Evolutionary conservation across 2,797 vertebrate genomes (phyloP).

Genomic region (Rhodeus uyekii): DNA sequence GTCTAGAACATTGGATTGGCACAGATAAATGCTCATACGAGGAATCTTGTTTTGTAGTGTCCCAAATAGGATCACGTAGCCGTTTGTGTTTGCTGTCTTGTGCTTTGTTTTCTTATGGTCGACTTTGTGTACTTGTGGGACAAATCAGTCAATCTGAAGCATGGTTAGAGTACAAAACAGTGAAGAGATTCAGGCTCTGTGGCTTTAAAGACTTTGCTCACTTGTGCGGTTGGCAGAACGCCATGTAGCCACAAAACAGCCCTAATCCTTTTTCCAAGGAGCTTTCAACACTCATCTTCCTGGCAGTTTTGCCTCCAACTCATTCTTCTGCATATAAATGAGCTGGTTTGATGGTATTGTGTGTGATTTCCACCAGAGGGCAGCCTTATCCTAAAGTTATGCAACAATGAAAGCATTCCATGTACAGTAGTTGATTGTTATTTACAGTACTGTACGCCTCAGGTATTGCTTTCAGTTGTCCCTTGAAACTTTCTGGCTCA

Average conservation of each 20-base stretch:
- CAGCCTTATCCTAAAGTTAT: constrained; percentile 62
- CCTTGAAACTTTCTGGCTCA: constrained; percentile 62
- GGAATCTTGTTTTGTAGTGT: not conserved
- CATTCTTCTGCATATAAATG: constrained; percentile 64
- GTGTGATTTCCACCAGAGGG: constrained; percentile 66
- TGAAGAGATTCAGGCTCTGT: constrained; percentile 70
- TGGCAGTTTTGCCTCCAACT: constrained; percentile 65
- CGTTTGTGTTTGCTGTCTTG: constrained; percentile 11
- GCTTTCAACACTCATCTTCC: constrained; percentile 80
- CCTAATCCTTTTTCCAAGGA: constrained; percentile 82
- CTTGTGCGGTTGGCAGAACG: constrained; percentile 74
- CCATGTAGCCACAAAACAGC: constrained; percentile 79
- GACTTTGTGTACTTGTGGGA: constrained; percentile 41
- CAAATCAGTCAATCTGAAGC: constrained; percentile 65
- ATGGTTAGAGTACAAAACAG: constrained; percentile 65
- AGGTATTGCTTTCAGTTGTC: constrained; percentile 77
- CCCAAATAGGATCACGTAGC: not conserved
- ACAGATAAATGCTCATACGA: not conserved
- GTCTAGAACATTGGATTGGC: not conserved
- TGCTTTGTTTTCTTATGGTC: constrained; percentile 46
- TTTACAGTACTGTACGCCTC: constrained; percentile 65
- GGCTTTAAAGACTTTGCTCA: constrained; percentile 78
- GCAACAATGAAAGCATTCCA: constrained; percentile 5
- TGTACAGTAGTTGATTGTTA: constrained; percentile 68
- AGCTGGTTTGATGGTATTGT: constrained; percentile 38